phyloP scores from a whole-genome alignment of 2,113 vertebrate species.

The Dasyornis broadbenti region DNA sequence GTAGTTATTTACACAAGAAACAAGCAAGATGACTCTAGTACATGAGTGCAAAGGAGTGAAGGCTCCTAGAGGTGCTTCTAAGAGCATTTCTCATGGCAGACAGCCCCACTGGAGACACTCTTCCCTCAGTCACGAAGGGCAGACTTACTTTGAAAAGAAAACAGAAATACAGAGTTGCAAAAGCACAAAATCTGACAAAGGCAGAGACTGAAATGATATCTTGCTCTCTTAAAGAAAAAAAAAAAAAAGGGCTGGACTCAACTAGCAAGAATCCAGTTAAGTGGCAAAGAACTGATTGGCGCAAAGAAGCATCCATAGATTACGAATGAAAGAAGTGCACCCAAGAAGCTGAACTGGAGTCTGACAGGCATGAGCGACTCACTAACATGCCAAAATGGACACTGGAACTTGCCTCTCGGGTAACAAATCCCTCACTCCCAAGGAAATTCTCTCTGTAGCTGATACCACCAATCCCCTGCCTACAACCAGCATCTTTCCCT shows the following conservation, averaged over 20 bases:
- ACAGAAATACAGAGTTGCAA: background rate
- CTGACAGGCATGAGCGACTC: background rate
- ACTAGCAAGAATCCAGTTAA: background rate
- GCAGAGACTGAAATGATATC: background rate
- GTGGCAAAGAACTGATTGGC: background rate
- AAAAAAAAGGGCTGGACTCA: background rate
- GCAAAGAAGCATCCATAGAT: background rate
- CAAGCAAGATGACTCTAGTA: background rate
- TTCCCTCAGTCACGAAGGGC: background rate
- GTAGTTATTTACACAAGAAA: background rate
- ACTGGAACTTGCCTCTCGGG: background rate
- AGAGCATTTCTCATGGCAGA: background rate
- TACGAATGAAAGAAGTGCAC: background rate
- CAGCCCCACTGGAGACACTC: background rate
- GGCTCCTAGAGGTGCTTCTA: background rate
- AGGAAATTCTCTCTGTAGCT: background rate
- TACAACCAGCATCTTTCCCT: background rate
- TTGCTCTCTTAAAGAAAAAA: no score
- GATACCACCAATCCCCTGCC: background rate
- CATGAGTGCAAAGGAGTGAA: background rate
- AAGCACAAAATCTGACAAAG: background rate
- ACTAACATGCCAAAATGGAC: background rate
- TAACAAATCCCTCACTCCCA: background rate
- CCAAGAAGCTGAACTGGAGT: background rate
- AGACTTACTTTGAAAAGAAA: background rate